Base-by-base conservation (phyloP, 2,888 invertebrate species). In the Palloptera scutellata region DNA sequence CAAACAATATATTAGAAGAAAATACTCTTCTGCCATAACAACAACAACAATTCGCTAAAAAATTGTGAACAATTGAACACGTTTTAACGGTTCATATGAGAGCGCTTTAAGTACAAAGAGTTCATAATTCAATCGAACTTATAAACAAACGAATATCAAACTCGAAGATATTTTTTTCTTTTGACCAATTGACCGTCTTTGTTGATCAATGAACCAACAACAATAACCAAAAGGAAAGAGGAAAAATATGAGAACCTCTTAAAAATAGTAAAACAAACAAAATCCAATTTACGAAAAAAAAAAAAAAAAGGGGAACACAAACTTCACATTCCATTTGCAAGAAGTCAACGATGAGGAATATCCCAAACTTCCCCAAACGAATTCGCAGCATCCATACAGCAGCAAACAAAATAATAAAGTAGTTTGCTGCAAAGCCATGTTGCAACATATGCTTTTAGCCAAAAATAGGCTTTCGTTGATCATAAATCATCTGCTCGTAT, bases 251-350 rank as follows among this genome's bases (percentile, higher is more conserved):
- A 12, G 30, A 66, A 57, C 65, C 52, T 48, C 19, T 54, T n/a
- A 61, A 58, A 53, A 60, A 40, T 20, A 67, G 58, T 54, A 69
- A 48, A 69, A 48, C 55, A 59, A 65, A 52, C 59, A 63, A 68
- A 64, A 71, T 67, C 69, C 57, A 43, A 67, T 69, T 67, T 68
- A 69, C 66, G 54, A 62, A 67, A 67, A 66, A 64, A 67, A 69
- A 71, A 61, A 70, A 64, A 64, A 61, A 70, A 64, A 64, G 58
- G 64, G 66, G n/a, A 48, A 48, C 15, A 48, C 15, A 15, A 13
- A 48, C 15, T 48, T 13, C 15, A 48, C 48, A 48, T 48, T 13
- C 10, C 41, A 15, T 62, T 45, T 63, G n/a, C 45, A 17, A 45
- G 42, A 17, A 15, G 41, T 42, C 41, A 42, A 42, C 58, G 43